Evolutionary conservation across 1,140 invertebrate genomes (phyloP), one percentile per base, ranked within the genome.

Genomic region (Macrosteles quadrilineatus): DNA sequence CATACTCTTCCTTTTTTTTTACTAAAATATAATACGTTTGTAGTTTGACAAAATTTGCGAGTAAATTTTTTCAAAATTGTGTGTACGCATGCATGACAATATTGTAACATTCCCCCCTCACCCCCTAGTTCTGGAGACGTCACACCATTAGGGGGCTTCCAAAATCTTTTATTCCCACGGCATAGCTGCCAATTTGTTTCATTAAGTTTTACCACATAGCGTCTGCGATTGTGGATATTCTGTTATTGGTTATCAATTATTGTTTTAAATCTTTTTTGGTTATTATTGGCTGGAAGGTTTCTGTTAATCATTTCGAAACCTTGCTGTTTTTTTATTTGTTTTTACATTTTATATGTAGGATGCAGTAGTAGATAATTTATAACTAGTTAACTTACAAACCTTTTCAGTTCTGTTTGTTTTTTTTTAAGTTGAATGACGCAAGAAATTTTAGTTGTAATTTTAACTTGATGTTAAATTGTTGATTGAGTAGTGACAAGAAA

Each of bases 41-140:
- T 68, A 55, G 53, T 68, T 55, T 55, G 53, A 36, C 23, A 57
- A 50, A 68, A 59, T 59, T 67, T 19, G n/a, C n/a, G 40, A 45
- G 40, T 50, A 45, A 40, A 40, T 43, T 65, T n/a, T 2, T 67
- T 23, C 31, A 67, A 67, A 67, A 50, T 47, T 67, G 65, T 50
- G 29, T 63, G 27, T 31, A 31, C 30, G 32, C 36, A 53, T 69
- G 55, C 36, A 21, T 53, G 36, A 69, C 43, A 69, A 40, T 64
- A 25, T 63, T 64, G 21, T 25, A 71, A 64, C 62, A 74, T 72
- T 72, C 72, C 69, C 73, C 75, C 70, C 55, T 36, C 31, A 76
- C 77, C 81, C 80, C 81, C 80, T 81, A 77, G 80, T 81, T 82
- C 81, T 82, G 81, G 81, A 81, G 81, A 80, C 76, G 74, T 73